Percentiles rank a stretch among this genome's conserved stretches.
These are phyloP conservation scores for Aphidius ervi DNA, from an alignment of 1,140 invertebrate genomes.

Conservation along the genomic window DNA sequence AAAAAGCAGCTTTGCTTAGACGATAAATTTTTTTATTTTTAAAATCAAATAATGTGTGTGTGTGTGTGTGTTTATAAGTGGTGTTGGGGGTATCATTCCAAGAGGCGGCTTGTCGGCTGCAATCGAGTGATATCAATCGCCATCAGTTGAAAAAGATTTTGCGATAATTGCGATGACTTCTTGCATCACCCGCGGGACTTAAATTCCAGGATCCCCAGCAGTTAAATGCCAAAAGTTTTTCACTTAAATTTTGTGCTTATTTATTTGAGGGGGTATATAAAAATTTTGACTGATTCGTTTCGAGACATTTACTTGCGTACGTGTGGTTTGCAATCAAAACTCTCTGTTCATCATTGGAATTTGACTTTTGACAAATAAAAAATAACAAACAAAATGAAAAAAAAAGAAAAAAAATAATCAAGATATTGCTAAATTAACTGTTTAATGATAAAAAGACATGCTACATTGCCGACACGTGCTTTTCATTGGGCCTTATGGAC, in stretches of 20 bases:
- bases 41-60: no score
- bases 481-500: conserved; percentile 25
- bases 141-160: conserved; percentile 12
- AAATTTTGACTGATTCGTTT: neutral
- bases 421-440: conserved; percentile 21
- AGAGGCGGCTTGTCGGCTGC: no score
- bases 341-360: neutral
- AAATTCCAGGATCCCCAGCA: conserved; percentile 17
- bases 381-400: no score
- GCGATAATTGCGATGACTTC: conserved; percentile 28
- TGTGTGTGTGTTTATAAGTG: no score
- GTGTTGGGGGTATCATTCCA: no score
- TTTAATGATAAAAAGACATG: conserved; percentile 34
- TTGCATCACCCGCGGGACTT: conserved; percentile 15
- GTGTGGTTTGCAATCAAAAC: neutral
- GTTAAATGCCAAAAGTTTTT: conserved; percentile 1
- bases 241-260: no score
- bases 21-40: no score
- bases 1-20: no score
- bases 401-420: conserved; percentile 16
- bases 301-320: neutral
- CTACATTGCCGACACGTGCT: conserved; percentile 38
- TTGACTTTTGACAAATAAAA: neutral
- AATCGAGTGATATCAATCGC: conserved; percentile 13
- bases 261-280: no score